These are phyloP conservation scores for Pantherophis alleghaniensis DNA, from an alignment of 2,797 vertebrate genomes.

Conservation along the genomic window DNA sequence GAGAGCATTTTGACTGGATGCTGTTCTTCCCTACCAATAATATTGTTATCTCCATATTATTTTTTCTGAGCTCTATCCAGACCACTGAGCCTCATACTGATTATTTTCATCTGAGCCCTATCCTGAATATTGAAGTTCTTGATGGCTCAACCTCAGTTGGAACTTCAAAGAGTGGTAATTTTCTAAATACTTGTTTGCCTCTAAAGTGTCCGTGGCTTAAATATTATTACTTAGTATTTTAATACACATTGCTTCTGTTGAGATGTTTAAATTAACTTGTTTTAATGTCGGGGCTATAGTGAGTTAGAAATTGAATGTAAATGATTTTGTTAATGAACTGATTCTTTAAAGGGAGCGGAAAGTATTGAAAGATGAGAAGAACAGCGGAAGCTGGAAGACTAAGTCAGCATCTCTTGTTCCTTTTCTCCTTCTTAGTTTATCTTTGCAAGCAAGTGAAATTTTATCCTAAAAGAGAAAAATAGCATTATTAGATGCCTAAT, in stretches of 20 bases:
- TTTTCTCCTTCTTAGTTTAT: not conserved
- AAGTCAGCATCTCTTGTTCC: not conserved
- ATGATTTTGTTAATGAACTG: not conserved
- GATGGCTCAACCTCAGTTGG: not conserved
- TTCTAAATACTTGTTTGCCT: not conserved
- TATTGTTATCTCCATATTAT: not conserved
- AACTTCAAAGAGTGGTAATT: not conserved
- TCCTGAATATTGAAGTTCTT: not conserved
- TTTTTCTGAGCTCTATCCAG: not conserved
- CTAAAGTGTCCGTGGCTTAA: not conserved
- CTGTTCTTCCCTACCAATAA: not conserved
- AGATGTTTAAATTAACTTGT: not conserved
- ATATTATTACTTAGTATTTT: not conserved
- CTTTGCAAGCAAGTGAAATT: constrained; percentile 30
- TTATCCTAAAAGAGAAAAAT: not conserved
- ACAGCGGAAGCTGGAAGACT: not conserved
- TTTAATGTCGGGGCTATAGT: not conserved
- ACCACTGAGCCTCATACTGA: not conserved
- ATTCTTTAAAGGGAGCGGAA: not conserved
- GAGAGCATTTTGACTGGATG: not conserved
- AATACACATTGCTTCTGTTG: not conserved
- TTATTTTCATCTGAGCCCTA: not conserved
- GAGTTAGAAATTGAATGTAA: not conserved
- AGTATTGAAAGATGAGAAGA: not conserved
- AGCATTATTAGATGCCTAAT: constrained; percentile 7